Percentiles rank a stretch among this genome's conserved stretches.
phyloP scores from a whole-genome alignment of 1,140 invertebrate species.

The Apis mellifera region DNA sequence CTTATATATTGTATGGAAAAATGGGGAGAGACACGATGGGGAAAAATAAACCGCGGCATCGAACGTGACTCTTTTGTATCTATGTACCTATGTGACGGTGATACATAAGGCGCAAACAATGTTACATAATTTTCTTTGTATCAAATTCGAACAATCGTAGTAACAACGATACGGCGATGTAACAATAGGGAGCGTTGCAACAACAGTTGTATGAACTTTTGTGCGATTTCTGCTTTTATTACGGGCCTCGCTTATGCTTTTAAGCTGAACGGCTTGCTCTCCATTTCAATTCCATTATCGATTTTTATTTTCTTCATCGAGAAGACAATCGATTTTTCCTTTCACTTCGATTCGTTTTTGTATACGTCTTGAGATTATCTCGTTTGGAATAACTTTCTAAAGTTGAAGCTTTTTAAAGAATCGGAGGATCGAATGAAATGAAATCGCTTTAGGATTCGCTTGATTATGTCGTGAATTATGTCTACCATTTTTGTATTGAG shows the following conservation, averaged over 20 bases:
- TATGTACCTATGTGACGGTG: neutral
- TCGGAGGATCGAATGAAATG: too few relatives aligned
- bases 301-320: neutral
- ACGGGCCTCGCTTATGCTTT: neutral
- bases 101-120: neutral
- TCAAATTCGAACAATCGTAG: neutral
- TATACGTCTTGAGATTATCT: too few relatives aligned
- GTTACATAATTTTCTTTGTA: neutral
- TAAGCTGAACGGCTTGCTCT: neutral
- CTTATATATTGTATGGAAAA: constrained; percentile 1
- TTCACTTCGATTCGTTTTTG: too few relatives aligned
- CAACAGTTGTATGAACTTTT: neutral
- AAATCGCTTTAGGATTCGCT: too few relatives aligned
- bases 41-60: neutral
- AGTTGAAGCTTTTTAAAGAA: too few relatives aligned
- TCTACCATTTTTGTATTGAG: too few relatives aligned
- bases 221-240: neutral
- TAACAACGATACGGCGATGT: neutral
- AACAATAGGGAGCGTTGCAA: neutral
- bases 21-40: constrained; percentile 4
- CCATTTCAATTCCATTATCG: neutral
- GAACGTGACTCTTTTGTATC: neutral
- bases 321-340: neutral
- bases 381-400: too few relatives aligned
- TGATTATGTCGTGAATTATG: too few relatives aligned